Evolutionary conservation across 2,888 invertebrate species (phyloP), one percentile per base, ranked within the genome.

Genomic region (Drosophila melanocephala): DNA sequence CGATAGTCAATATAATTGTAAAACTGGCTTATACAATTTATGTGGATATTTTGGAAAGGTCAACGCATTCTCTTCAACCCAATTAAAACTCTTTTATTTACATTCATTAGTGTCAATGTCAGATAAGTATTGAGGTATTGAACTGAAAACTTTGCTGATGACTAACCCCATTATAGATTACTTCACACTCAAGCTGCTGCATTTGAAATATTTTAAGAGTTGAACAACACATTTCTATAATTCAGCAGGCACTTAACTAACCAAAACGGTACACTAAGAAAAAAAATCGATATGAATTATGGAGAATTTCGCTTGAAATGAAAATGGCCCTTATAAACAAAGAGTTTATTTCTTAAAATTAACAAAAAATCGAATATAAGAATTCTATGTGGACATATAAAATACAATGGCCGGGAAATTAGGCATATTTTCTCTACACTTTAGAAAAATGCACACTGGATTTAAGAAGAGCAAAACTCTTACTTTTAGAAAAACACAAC

Each of bases 141-240:
- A n/a, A 39, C 28, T 30, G 28, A n/a, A 39, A n/a, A 1, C 39
- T 19, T 42, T 14, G 26, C 19, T 22, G 14, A 30, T 56, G 28
- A 56, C 14, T 66, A 39, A 51, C 14, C 19, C 1, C 5, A 42
- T 22, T n/a, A 16, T n/a, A 37, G 3, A 52, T 2, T 2, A 14
- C 52, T 22, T 19, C 28, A 14, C 53, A 9, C 30, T 59, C 14
- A 50, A 73, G 66, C 28, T 37, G 55, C 22, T 55, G 22, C 28
- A n/a, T 37, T 33, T 44, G 10, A 57, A 53, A 39, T 39, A 22
- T 16, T 51, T 22, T 5, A 22, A 19, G 32, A 22, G 7, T 5
- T 39, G 35, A 35, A 19, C 10, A 35, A 14, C 30, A 58, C 7
- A 35, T 32, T 30, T 14, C 22, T 16, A 32, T 14, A 14, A 22